Percentiles rank a stretch among this genome's conserved stretches.
Evolutionary conservation across 2,888 invertebrate species (phyloP).

Genomic region (Nemurella pictetii): DNA sequence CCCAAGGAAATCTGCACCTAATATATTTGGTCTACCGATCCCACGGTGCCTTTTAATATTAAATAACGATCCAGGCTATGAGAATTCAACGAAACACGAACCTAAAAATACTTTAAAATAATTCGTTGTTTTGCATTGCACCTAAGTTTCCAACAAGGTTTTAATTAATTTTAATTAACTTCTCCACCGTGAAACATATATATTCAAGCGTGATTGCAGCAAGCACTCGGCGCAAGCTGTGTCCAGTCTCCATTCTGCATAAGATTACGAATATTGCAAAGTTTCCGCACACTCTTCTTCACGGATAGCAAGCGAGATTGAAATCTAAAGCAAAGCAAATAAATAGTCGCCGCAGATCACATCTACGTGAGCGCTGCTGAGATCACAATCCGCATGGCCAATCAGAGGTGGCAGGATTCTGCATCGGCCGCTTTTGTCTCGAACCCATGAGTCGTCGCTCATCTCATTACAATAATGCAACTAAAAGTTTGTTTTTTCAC

Average conservation of each 20-base stretch:
- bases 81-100: not conserved
- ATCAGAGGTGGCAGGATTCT: too few relatives aligned
- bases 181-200: not conserved
- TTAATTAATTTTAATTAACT: conserved; percentile 9
- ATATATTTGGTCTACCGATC: not conserved
- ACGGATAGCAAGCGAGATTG: not conserved
- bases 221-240: not conserved
- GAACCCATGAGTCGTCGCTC: not conserved
- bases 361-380: not conserved
- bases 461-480: not conserved
- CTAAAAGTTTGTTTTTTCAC: not conserved
- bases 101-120: not conserved
- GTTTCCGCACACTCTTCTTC: not conserved
- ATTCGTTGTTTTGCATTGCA: not conserved
- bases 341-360: not conserved
- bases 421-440: too few relatives aligned
- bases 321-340: not conserved
- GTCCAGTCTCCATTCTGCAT: not conserved
- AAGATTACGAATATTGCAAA: not conserved
- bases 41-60: not conserved
- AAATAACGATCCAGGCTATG: not conserved
- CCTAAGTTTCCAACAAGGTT: not conserved
- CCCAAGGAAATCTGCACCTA: too few relatives aligned
- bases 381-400: not conserved
- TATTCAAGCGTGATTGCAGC: not conserved